Evolutionary conservation across 2,888 invertebrate species (phyloP).

Genomic region (Drosophila cracens): DNA sequence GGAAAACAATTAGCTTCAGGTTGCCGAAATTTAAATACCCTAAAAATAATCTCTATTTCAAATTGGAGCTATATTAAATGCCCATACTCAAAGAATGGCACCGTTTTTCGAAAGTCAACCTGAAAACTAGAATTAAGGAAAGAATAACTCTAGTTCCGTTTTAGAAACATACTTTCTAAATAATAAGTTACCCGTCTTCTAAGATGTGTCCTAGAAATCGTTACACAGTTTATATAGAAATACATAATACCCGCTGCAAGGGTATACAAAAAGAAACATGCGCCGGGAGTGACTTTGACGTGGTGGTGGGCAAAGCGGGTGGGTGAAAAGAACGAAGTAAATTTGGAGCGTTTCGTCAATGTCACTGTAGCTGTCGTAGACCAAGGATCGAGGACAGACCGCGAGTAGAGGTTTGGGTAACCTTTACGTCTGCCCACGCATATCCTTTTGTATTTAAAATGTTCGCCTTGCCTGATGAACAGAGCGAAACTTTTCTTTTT

Average conservation of each 20-base stretch:
- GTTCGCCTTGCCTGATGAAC: constrained; percentile 73
- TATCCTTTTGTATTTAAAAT: constrained; percentile 81
- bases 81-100: not conserved
- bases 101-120: not conserved
- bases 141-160: not conserved
- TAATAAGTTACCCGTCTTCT: not conserved
- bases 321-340: constrained; percentile 55
- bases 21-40: constrained; percentile 6
- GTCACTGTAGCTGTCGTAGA: constrained; percentile 61
- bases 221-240: not conserved
- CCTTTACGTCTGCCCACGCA: constrained; percentile 70
- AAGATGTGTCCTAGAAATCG: not conserved
- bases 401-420: not conserved
- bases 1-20: not conserved
- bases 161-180: not conserved
- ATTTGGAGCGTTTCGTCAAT: constrained; percentile 80
- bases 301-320: constrained; percentile 11
- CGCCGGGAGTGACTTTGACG: constrained; percentile 34
- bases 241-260: not conserved
- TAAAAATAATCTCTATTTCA: not conserved
- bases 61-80: not conserved
- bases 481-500: constrained; percentile 48
- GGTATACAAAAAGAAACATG: constrained; percentile 20
- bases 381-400: constrained; percentile 33
- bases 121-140: not conserved